These are phyloP conservation scores for Onchidella celtica DNA, from an alignment of 2,888 invertebrate species.

Conservation along the genomic window DNA sequence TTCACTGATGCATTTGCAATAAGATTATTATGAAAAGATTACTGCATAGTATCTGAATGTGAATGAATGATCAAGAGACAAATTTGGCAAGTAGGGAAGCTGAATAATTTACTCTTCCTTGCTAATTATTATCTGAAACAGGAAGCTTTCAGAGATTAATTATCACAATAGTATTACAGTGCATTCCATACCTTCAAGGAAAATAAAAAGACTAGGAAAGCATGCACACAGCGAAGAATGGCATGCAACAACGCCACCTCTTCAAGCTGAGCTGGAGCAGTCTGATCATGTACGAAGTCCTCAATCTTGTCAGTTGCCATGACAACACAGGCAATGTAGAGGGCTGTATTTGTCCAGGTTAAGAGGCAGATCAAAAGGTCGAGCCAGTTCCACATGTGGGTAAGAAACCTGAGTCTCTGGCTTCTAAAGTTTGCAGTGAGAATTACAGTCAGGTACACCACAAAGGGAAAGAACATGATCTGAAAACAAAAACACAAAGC, in stretches of 20 bases:
- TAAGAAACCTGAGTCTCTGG: conserved; percentile 69
- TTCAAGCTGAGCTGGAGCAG: conserved; percentile 67
- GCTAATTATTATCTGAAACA: too few relatives aligned
- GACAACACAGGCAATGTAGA: conserved; percentile 77
- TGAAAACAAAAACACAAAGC: conserved; percentile 13
- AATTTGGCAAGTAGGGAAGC: too few relatives aligned
- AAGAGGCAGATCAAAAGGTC: conserved; percentile 74
- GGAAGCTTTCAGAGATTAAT: too few relatives aligned
- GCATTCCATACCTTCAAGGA: conserved; percentile 78
- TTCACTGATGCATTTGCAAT: too few relatives aligned
- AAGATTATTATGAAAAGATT: too few relatives aligned
- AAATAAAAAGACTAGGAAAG: conserved; percentile 80
- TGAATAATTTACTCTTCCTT: too few relatives aligned
- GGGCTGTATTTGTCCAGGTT: conserved; percentile 68
- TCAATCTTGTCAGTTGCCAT: conserved; percentile 76
- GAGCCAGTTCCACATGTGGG: conserved; percentile 77
- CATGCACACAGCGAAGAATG: conserved; percentile 78
- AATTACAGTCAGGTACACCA: conserved; percentile 25
- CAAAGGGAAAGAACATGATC: conserved; percentile 61
- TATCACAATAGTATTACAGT: too few relatives aligned
- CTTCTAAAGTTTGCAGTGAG: conserved; percentile 45
- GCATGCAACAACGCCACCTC: conserved; percentile 76
- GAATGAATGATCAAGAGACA: too few relatives aligned
- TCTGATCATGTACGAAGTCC: conserved; percentile 70
- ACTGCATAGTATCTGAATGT: too few relatives aligned